phyloP scores from a whole-genome alignment of 2,888 invertebrate genomes.

The Bombylius discolor region DNA sequence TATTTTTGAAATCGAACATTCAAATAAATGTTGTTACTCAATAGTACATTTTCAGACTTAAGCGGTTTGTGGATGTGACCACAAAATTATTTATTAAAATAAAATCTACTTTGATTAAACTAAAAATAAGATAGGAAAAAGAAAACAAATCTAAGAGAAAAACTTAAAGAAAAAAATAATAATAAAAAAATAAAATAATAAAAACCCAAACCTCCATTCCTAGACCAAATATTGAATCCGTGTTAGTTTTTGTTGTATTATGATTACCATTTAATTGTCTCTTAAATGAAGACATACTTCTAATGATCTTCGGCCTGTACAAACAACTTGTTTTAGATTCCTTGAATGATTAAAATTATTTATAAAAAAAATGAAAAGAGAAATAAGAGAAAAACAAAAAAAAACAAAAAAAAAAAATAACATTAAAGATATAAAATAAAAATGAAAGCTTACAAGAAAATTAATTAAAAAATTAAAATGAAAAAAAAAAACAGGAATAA shows the following conservation, averaged over 20 bases:
- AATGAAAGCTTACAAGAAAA: background rate
- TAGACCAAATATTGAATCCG: constrained; percentile 28
- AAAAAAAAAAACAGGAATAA: too few relatives aligned
- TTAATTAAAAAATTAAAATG: too few relatives aligned
- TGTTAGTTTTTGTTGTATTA: constrained; percentile 24
- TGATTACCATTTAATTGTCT: constrained; percentile 18
- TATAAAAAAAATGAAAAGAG: constrained; percentile 2
- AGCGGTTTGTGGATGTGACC: too few relatives aligned
- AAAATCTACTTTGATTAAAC: too few relatives aligned
- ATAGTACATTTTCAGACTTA: too few relatives aligned
- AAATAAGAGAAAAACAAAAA: background rate
- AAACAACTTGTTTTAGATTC: constrained; percentile 29
- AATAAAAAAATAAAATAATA: constrained; percentile 4
- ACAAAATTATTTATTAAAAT: too few relatives aligned
- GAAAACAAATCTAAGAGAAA: too few relatives aligned
- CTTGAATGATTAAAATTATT: constrained; percentile 14
- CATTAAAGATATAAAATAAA: background rate
- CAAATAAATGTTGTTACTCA: too few relatives aligned
- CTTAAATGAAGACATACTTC: constrained; percentile 30
- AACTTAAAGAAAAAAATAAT: background rate
- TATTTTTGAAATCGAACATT: too few relatives aligned
- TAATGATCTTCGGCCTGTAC: constrained; percentile 32
- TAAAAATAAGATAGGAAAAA: too few relatives aligned
- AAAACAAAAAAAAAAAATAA: background rate
- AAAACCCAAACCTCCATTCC: constrained; percentile 32